Evolutionary conservation across 1,140 invertebrate species (phyloP), one percentile per base, ranked within the genome.

Genomic region (Eubasilissa regina): DNA sequence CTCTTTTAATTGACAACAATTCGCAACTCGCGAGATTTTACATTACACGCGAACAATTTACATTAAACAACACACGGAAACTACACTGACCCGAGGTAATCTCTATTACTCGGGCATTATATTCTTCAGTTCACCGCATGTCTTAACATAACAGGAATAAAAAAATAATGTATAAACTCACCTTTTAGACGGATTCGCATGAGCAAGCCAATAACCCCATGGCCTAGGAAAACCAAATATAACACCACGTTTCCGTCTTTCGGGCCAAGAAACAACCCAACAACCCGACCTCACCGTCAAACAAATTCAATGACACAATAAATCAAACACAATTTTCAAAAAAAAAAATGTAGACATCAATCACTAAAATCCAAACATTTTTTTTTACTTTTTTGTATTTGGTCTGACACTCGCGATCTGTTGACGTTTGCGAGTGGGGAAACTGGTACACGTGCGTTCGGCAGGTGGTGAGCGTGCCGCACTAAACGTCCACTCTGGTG

Each of bases 131-230:
- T 35, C 25, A 6, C 25, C 25, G 25, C 25, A 6, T 6, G 25
- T 35, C 25, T 35, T 35, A 35, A 35, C 25, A 35, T 35, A 35
- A 35, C 25, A 35, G 25, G 25, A 35, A 35, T 35, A 35, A 35
- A 35, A 35, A 35, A 35, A 3, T 35, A 35, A 35, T 35, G 55
- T 58, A 15, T 13, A 19, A 58, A 58, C 55, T 58, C 17, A 58
- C 79, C 79, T 80, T 80, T 80, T 80, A 80, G 51, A 60, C 79
- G 56, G 75, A 80, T 75, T 60, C 79, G 79, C 79, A 80, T 80
- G 75, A 77, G 79, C 72, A 77, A 73, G 48, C 75, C 35, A 66
- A 48, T 66, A 80, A 58, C 64, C 76, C 79, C 79, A 80, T 80
- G 75, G 75, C 79, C 70, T 60, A 64, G 15, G 21, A 73, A 35